These are phyloP conservation scores for Chanos chanos DNA, from an alignment of 2,797 vertebrate species.

Conservation along the genomic window DNA sequence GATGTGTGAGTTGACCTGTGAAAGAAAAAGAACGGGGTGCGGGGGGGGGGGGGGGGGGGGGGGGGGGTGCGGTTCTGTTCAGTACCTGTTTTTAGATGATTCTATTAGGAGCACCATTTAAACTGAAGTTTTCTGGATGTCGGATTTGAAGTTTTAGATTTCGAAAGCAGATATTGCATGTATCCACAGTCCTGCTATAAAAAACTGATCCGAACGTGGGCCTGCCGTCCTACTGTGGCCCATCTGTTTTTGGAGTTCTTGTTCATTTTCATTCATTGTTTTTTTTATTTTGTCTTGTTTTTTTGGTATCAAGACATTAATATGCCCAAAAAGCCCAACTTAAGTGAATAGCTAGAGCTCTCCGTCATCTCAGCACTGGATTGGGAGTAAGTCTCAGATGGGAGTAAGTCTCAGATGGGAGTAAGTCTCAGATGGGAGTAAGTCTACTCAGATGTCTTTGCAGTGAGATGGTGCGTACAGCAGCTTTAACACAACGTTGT, in stretches of 20 bases:
- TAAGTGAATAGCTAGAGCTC: not conserved
- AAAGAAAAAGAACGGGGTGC: not conserved
- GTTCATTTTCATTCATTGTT: not conserved
- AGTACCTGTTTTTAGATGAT: conserved; percentile 36
- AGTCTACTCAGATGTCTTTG: no score
- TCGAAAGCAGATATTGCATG: conserved; percentile 27
- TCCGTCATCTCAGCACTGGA: not conserved
- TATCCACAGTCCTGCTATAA: conserved; percentile 12
- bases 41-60: not conserved
- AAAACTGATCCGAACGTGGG: conserved; percentile 8
- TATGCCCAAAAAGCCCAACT: conserved; percentile 14
- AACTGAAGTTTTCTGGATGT: conserved; percentile 3
- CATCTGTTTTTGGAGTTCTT: conserved; percentile 1
- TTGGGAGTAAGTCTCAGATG: conserved; percentile 9
- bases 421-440: conserved; percentile 5
- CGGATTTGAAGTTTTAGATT: conserved; percentile 6
- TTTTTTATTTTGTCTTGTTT: no score
- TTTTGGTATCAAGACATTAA: no score
- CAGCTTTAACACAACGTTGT: no score
- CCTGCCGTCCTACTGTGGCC: not conserved
- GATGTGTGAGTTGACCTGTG: conserved; percentile 5
- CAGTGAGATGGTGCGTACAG: no score
- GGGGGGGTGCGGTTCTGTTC: conserved; percentile 16
- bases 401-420: conserved; percentile 11
- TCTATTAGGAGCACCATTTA: conserved; percentile 7